Percentiles rank a stretch among this genome's conserved stretches.
These are phyloP conservation scores for Bagarius yarrelli DNA, from an alignment of 2,113 vertebrate species.

Conservation along the genomic window DNA sequence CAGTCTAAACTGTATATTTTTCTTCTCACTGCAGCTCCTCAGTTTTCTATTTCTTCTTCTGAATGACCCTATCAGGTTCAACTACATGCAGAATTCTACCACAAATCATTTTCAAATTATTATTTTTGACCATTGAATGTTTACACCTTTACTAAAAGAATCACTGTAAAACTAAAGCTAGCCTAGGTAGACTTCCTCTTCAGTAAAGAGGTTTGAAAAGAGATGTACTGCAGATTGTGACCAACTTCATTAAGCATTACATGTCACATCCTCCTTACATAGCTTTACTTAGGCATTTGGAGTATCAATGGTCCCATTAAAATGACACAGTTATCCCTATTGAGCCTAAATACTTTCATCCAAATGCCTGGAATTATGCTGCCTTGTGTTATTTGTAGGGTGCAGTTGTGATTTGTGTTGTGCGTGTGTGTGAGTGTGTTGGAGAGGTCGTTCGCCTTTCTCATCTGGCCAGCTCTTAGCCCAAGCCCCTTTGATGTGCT, in stretches of 20 bases:
- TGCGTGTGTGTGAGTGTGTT: constrained; percentile 32
- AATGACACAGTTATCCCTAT: constrained; percentile 38
- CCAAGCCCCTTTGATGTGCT: constrained; percentile 84
- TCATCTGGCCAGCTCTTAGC: constrained; percentile 55
- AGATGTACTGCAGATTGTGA: constrained; percentile 14
- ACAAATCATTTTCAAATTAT: neutral
- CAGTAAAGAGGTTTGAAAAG: neutral
- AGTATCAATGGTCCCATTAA: constrained; percentile 35
- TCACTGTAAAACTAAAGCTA: neutral
- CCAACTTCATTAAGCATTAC: constrained; percentile 34
- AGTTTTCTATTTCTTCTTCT: neutral
- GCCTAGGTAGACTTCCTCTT: neutral
- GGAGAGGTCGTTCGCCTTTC: constrained; percentile 53
- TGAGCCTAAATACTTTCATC: constrained; percentile 47
- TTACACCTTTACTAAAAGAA: constrained; percentile 22
- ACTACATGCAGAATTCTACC: too few species aligned
- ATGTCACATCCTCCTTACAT: constrained; percentile 36
- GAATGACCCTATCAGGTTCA: neutral
- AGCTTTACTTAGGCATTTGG: constrained; percentile 36
- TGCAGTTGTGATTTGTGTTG: constrained; percentile 55
- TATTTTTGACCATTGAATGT: too few species aligned
- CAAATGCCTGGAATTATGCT: constrained; percentile 37
- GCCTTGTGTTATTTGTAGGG: constrained; percentile 51
- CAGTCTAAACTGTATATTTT: neutral
- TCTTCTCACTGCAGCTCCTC: neutral